phyloP scores from a whole-genome alignment of 2,888 invertebrate species.

The Rhabditophanes sp. region DNA sequence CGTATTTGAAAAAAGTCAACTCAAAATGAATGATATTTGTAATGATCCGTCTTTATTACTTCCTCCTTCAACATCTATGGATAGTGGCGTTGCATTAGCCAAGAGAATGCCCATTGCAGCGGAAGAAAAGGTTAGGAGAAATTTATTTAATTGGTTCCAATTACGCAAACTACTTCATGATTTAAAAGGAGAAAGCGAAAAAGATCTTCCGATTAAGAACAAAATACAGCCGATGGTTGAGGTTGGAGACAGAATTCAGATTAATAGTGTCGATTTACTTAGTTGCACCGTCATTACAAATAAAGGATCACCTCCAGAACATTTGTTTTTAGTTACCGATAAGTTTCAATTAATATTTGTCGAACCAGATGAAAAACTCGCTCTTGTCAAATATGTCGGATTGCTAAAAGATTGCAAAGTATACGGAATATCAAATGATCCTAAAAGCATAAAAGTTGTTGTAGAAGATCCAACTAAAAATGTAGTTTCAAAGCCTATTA shows the following conservation, averaged over 20 bases:
- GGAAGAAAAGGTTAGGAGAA: conserved; percentile 15
- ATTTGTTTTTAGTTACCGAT: conserved; percentile 89
- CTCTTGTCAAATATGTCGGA: conserved; percentile 86
- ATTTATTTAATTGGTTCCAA: conserved; percentile 79
- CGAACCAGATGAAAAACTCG: conserved; percentile 92
- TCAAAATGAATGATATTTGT: conserved; percentile 1
- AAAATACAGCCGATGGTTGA: conserved; percentile 73
- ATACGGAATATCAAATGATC: too few relatives aligned
- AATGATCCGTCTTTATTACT: conserved; percentile 1
- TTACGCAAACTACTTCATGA: conserved; percentile 61
- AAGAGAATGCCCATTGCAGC: conserved; percentile 11
- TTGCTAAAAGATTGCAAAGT: too few relatives aligned
- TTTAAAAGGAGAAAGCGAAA: conserved; percentile 65
- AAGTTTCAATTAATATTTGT: conserved; percentile 83
- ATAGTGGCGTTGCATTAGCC: conserved; percentile 2
- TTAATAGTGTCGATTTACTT: conserved; percentile 92
- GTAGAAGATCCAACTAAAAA: too few relatives aligned
- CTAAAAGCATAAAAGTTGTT: too few relatives aligned
- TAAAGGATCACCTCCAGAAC: conserved; percentile 54
- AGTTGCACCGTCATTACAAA: conserved; percentile 81
- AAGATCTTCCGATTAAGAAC: conserved; percentile 66
- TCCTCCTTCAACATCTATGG: background rate
- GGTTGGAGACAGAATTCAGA: conserved; percentile 79
- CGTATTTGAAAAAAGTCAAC: conserved; percentile 58
- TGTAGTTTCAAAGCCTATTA: too few relatives aligned